Conservation (phyloP, 1,140 invertebrate species). For the Microplitis mediator region DNA sequence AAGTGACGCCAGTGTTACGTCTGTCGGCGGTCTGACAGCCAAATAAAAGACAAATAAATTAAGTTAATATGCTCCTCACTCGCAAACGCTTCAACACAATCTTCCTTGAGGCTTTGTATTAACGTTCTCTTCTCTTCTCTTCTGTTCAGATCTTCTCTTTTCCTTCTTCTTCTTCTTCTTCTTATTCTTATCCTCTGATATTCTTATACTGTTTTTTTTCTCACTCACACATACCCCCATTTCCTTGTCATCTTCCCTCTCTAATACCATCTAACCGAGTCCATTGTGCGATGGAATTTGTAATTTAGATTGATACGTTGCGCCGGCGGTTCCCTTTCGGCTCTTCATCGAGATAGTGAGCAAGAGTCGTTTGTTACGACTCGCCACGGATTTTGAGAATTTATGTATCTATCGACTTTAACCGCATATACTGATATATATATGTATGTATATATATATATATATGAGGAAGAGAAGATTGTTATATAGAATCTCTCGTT, state of each 20-base stretch:
- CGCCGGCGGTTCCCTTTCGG: slow-evolving; percentile 29
- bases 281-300: slow-evolving; percentile 57
- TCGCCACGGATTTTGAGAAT: slow-evolving; percentile 21
- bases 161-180: slow-evolving; percentile 16
- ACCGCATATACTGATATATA: neutral
- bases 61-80: slow-evolving; percentile 53
- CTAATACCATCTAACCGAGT: slow-evolving; percentile 18
- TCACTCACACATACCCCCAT: neutral
- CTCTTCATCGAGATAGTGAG: slow-evolving; percentile 28
- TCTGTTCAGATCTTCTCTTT: slow-evolving; percentile 16
- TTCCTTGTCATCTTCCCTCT: slow-evolving; percentile 15
- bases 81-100: slow-evolving; percentile 25
- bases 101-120: slow-evolving; percentile 26
- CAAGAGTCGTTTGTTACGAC: slow-evolving; percentile 24
- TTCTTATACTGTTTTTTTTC: slow-evolving; percentile 6
- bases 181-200: slow-evolving; percentile 20
- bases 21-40: slow-evolving; percentile 54
- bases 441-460: neutral
- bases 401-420: slow-evolving; percentile 27
- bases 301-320: slow-evolving; percentile 58
- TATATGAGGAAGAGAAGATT: neutral
- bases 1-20: slow-evolving; percentile 46
- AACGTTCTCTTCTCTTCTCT: slow-evolving; percentile 12
- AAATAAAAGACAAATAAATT: slow-evolving; percentile 63
- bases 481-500: neutral